phyloP scores from a whole-genome alignment of 2,113 vertebrate species.

The Paramisgurnus dabryanus region DNA sequence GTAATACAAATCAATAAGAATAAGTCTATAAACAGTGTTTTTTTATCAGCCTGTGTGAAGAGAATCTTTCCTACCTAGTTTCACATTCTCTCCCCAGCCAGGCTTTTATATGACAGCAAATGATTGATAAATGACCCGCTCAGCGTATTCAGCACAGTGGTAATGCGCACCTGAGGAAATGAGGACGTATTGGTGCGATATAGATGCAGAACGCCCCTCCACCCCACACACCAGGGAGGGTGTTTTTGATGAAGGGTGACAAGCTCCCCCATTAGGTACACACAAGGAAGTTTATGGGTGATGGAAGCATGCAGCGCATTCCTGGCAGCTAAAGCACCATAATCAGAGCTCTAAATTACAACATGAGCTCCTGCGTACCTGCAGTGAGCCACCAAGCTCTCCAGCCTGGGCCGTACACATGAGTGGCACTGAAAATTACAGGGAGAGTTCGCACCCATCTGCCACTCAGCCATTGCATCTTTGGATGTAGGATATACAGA shows the following conservation, averaged over 20 bases:
- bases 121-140: slow-evolving; percentile 54
- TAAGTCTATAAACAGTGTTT: slow-evolving; percentile 15
- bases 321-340: slow-evolving; percentile 16
- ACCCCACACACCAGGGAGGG: slow-evolving; percentile 12
- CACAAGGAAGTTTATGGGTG: slow-evolving; percentile 30
- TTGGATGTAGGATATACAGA: slow-evolving; percentile 9
- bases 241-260: slow-evolving; percentile 41
- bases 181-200: slow-evolving; percentile 12
- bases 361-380: background rate
- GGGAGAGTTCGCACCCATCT: slow-evolving; percentile 47
- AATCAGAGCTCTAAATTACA: slow-evolving; percentile 42
- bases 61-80: background rate
- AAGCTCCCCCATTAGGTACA: slow-evolving; percentile 54
- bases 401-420: background rate
- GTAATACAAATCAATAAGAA: background rate
- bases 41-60: slow-evolving; percentile 18
- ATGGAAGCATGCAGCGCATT: background rate
- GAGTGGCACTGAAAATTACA: slow-evolving; percentile 47
- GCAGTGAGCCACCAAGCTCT: background rate
- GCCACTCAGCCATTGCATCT: slow-evolving; percentile 30
- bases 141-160: slow-evolving; percentile 44
- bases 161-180: slow-evolving; percentile 47
- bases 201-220: slow-evolving; percentile 2
- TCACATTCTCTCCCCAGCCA: slow-evolving; percentile 10
- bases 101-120: slow-evolving; percentile 21